phyloP scores from a whole-genome alignment of 2,113 vertebrate genomes.

The Clupea harengus region DNA sequence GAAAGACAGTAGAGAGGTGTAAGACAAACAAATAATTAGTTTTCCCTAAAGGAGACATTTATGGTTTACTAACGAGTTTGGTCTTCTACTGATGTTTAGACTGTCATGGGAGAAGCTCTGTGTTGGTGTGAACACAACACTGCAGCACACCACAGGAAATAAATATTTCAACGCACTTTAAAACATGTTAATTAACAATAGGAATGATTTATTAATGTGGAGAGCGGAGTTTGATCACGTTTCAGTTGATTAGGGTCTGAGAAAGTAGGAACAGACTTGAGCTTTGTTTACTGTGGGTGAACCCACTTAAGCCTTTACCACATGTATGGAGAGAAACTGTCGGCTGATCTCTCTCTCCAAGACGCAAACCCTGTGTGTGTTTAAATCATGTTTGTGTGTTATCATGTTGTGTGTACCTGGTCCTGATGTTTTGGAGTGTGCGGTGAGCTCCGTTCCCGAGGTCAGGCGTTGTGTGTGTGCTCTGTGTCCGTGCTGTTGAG shows the following conservation, averaged over 20 bases:
- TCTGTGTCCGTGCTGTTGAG: slow-evolving; percentile 82
- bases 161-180: not conserved
- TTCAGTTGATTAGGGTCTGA: not conserved
- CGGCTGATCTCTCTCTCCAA: slow-evolving; percentile 59
- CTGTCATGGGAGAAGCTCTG: too few species aligned
- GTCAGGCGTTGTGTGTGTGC: slow-evolving; percentile 85
- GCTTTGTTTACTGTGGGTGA: not conserved
- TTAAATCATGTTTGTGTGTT: not conserved
- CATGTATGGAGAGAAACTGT: slow-evolving; percentile 58
- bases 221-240: not conserved
- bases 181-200: not conserved
- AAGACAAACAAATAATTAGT: not conserved
- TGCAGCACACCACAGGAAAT: too few species aligned
- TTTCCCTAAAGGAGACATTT: not conserved
- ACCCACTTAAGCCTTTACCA: not conserved
- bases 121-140: too few species aligned
- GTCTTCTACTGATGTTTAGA: too few species aligned
- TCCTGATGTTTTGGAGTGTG: slow-evolving; percentile 82
- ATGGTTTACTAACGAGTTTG: too few species aligned
- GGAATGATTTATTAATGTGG: not conserved
- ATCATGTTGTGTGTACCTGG: slow-evolving; percentile 72
- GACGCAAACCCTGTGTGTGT: not conserved
- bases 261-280: not conserved
- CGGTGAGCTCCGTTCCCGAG: slow-evolving; percentile 89
- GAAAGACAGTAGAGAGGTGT: not conserved